These are phyloP conservation scores for Siderastrea radians DNA, from an alignment of 92 coral and sea anemone species.

Conservation along the genomic window DNA sequence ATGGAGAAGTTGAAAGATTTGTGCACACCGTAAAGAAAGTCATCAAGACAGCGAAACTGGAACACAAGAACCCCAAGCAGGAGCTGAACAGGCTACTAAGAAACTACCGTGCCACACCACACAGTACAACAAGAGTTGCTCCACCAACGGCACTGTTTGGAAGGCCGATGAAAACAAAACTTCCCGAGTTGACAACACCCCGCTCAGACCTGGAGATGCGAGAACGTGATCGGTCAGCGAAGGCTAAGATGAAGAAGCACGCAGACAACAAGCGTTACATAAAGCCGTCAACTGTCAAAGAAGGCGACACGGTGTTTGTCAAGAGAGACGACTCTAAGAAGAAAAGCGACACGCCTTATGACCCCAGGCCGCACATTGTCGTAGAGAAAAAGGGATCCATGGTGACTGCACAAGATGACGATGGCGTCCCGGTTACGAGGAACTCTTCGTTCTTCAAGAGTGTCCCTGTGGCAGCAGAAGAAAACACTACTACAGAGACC, in stretches of 20 bases:
- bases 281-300: too few species aligned
- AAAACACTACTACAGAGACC: too few species aligned
- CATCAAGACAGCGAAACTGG: conserved; percentile 48
- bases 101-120: conserved; percentile 74
- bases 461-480: too few species aligned
- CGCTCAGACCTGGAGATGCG: conserved; percentile 19
- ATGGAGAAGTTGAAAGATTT: conserved; percentile 74
- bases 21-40: conserved; percentile 52
- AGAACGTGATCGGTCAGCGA: conserved; percentile 40
- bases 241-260: conserved; percentile 57
- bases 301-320: too few species aligned
- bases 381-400: too few species aligned
- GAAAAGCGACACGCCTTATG: too few species aligned
- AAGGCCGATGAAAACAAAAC: conserved; percentile 66
- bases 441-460: too few species aligned
- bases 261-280: conserved; percentile 42
- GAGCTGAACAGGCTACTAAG: conserved; percentile 59
- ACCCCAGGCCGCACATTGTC: too few species aligned
- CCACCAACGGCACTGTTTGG: conserved; percentile 63
- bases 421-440: too few species aligned
- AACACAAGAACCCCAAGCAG: conserved; percentile 46
- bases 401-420: too few species aligned
- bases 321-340: too few species aligned
- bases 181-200: conserved; percentile 44
- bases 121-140: conserved; percentile 64